Percentiles rank a stretch among this genome's conserved stretches.
These are phyloP conservation scores for Oxystoma pomonae DNA, from an alignment of 2,888 invertebrate species.

Conservation along the genomic window DNA sequence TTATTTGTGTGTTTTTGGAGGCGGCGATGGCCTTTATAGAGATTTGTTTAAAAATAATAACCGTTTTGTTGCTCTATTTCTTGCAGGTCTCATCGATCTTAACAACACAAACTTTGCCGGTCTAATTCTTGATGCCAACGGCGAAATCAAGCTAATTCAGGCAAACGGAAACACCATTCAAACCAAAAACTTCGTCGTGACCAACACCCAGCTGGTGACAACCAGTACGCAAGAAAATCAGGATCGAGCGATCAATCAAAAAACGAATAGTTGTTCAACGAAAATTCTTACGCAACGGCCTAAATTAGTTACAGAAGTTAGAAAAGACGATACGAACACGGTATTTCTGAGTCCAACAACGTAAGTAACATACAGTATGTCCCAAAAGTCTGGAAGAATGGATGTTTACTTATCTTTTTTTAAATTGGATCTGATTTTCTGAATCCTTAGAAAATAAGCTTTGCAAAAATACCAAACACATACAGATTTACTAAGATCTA, in stretches of 20 bases:
- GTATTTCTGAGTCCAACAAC: conserved; percentile 72
- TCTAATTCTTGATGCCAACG: conserved; percentile 58
- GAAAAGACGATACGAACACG: conserved; percentile 66
- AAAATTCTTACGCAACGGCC: conserved; percentile 39
- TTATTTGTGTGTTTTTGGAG: no score
- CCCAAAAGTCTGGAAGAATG: no score
- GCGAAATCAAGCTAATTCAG: conserved; percentile 59
- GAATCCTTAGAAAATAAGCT: no score
- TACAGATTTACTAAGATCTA: no score
- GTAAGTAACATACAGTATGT: conserved; percentile 41
- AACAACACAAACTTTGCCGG: conserved; percentile 55
- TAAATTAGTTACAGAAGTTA: conserved; percentile 46
- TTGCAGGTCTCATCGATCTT: conserved; percentile 49
- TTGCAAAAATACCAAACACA: no score
- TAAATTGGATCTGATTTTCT: no score
- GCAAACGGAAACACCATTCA: conserved; percentile 50
- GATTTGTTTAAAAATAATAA: no score
- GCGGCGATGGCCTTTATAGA: no score
- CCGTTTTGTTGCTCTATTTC: no score
- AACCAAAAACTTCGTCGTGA: conserved; percentile 44
- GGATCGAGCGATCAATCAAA: conserved; percentile 18
- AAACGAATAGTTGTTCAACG: conserved; percentile 28
- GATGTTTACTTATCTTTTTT: no score
- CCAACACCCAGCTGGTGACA: conserved; percentile 38
- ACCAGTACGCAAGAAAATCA: conserved; percentile 28